Conservation (phyloP, 2,113 vertebrate genomes). For the Tragulus kanchil region DNA sequence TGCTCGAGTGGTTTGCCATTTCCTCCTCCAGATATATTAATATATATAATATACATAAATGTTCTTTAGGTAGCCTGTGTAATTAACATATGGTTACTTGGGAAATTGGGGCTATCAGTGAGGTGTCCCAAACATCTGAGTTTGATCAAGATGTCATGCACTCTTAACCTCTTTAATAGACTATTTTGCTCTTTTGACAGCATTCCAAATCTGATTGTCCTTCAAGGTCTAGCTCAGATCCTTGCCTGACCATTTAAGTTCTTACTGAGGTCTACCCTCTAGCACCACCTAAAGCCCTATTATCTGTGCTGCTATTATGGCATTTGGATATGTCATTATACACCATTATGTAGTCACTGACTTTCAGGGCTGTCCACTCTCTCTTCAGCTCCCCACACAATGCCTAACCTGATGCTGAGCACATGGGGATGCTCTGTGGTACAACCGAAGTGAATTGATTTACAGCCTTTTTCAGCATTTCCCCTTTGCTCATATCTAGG, state of each 20-base stretch:
- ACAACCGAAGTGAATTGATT: neutral
- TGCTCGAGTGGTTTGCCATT: neutral
- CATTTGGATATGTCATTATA: neutral
- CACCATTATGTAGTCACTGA: neutral
- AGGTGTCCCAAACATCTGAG: neutral
- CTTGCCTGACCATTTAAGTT: neutral
- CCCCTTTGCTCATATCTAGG: neutral
- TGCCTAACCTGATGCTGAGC: neutral
- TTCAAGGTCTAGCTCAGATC: neutral
- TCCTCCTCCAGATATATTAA: neutral
- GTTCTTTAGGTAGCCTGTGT: slow-evolving; percentile 6
- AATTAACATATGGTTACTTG: neutral
- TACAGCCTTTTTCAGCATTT: neutral
- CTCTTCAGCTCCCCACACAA: neutral
- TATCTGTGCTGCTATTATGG: neutral
- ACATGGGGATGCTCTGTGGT: neutral
- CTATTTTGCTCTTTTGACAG: neutral
- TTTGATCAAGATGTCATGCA: neutral
- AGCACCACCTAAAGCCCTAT: neutral
- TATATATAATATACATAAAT: neutral
- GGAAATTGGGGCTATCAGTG: neutral
- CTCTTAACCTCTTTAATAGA: slow-evolving; percentile 13
- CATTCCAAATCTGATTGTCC: neutral
- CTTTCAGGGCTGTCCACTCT: neutral
- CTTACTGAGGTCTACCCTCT: neutral